Conservation (phyloP, 2,797 vertebrate genomes). For the Pygocentrus nattereri region DNA sequence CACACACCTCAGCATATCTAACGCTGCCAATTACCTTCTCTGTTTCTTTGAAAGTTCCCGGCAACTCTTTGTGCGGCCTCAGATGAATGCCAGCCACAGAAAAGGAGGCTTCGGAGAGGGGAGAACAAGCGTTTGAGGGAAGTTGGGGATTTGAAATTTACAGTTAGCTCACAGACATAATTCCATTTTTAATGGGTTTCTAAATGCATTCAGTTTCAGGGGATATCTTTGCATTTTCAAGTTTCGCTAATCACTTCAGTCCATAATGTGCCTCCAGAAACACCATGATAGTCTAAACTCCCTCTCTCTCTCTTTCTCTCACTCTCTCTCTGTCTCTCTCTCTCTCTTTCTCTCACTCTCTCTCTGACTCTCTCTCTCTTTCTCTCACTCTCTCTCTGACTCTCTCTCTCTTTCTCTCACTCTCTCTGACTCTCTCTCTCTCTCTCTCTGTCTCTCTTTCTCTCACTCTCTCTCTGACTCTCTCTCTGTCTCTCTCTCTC, state of each 20-base stretch:
- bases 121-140: constrained; percentile 62
- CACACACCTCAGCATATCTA: constrained; percentile 53
- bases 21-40: constrained; percentile 65
- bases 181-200: constrained; percentile 85
- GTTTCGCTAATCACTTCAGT: constrained; percentile 80
- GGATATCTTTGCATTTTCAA: constrained; percentile 80
- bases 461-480: constrained; percentile 69
- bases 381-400: constrained; percentile 61
- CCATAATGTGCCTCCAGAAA: constrained; percentile 81
- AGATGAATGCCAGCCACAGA: constrained; percentile 68
- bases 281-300: constrained; percentile 68
- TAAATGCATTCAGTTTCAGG: constrained; percentile 82
- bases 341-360: constrained; percentile 72
- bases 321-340: constrained; percentile 64
- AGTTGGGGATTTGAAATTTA: constrained; percentile 77
- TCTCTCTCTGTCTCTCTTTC: constrained; percentile 71
- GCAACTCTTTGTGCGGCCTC: constrained; percentile 71
- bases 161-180: constrained; percentile 82
- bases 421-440: constrained; percentile 40
- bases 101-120: constrained; percentile 59
- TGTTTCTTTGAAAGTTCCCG: constrained; percentile 68
- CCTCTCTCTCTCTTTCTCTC: constrained; percentile 73
- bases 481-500: constrained; percentile 55
- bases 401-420: constrained; percentile 73
- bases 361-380: constrained; percentile 64